These are phyloP conservation scores for Hemibagrus guttatus DNA, from an alignment of 2,797 vertebrate genomes.

Conservation along the genomic window DNA sequence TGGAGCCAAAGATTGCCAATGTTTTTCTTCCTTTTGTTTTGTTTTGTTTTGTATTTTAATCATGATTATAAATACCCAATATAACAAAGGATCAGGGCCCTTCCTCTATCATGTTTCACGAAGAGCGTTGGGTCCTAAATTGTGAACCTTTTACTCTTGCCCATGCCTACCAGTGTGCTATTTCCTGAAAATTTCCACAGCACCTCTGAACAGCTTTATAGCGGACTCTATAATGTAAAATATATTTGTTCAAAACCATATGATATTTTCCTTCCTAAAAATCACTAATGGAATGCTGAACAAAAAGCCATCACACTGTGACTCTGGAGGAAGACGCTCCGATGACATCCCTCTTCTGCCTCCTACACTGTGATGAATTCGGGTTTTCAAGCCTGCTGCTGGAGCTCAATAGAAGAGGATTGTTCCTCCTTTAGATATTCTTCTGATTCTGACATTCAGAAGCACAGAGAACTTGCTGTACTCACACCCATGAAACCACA, in stretches of 20 bases:
- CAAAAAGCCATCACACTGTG: slow-evolving; percentile 1
- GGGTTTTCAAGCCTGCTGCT: neutral
- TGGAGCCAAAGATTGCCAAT: too few species aligned
- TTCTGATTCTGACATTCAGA: neutral
- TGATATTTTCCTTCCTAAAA: neutral
- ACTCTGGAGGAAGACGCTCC: neutral
- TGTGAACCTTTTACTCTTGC: too few species aligned
- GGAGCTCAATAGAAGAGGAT: slow-evolving; percentile 7
- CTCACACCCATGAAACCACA: neutral
- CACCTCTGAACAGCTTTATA: too few species aligned
- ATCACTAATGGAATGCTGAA: neutral
- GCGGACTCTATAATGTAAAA: neutral
- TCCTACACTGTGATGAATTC: slow-evolving; percentile 2
- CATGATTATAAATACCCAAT: too few species aligned
- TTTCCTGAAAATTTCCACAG: too few species aligned
- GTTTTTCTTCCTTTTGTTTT: too few species aligned
- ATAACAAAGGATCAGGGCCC: too few species aligned
- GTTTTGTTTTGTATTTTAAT: too few species aligned
- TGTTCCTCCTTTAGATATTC: slow-evolving; percentile 26
- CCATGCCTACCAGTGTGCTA: too few species aligned
- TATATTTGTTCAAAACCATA: too few species aligned
- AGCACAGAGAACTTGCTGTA: neutral
- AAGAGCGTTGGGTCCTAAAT: too few species aligned
- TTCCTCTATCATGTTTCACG: too few species aligned
- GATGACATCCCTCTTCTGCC: neutral